These are phyloP conservation scores for Falco naumanni DNA, from an alignment of 2,797 vertebrate species.

Conservation along the genomic window DNA sequence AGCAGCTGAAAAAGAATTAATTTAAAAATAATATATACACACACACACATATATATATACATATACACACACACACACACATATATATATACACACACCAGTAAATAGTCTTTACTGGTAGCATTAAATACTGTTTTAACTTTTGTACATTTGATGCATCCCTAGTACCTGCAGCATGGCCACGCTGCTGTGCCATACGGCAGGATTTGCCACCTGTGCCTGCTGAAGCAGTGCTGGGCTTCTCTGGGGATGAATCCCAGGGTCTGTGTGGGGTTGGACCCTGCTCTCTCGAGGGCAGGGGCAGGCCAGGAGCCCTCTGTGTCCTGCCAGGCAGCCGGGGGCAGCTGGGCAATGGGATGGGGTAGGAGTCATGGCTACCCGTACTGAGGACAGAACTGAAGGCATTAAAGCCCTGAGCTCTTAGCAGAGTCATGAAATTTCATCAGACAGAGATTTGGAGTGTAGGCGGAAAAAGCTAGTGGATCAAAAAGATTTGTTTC, in stretches of 20 bases:
- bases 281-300: background rate
- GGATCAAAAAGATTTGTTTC: background rate
- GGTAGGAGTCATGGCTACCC: background rate
- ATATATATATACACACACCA: too few relatives aligned
- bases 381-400: background rate
- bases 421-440: background rate
- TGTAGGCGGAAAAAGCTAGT: background rate
- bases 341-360: background rate
- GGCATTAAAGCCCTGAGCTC: background rate
- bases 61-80: too few relatives aligned
- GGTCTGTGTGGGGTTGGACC: background rate
- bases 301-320: background rate
- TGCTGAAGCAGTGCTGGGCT: background rate
- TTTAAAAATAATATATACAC: too few relatives aligned
- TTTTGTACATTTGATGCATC: background rate
- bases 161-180: rapidly evolving
- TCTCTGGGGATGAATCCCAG: background rate
- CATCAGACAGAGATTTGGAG: background rate
- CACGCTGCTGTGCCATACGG: rapidly evolving
- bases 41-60: too few relatives aligned
- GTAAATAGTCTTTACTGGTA: background rate
- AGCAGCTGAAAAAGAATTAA: background rate
- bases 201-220: background rate
- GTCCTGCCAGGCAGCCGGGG: rapidly evolving
- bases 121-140: background rate